phyloP scores from a whole-genome alignment of 2,797 vertebrate genomes.

The Tympanoctomys barrerae region DNA sequence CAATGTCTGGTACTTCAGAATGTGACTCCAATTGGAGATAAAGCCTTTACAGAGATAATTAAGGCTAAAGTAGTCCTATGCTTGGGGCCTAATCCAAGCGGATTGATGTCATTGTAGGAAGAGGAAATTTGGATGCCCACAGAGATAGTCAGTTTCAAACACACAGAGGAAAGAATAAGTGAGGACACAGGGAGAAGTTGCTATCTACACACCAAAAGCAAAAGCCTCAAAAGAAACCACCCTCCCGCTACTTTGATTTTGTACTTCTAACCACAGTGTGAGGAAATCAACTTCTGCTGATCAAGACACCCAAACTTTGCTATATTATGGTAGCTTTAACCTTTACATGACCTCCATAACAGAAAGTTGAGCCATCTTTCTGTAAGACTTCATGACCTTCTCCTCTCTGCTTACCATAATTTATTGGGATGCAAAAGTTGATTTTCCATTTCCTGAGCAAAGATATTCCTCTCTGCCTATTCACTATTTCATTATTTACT shows the following conservation, averaged over 20 bases:
- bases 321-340: background rate
- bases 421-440: background rate
- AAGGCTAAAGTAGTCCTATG: background rate
- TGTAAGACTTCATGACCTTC: background rate
- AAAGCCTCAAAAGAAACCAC: background rate
- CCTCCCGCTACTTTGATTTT: background rate
- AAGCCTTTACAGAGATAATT: background rate
- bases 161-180: background rate
- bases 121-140: background rate
- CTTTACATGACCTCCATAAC: background rate
- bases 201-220: background rate
- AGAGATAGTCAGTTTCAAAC: background rate
- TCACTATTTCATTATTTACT: background rate
- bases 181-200: background rate
- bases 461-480: background rate
- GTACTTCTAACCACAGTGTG: background rate
- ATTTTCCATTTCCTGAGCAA: slow-evolving; percentile 4
- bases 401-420: background rate
- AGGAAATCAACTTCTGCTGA: background rate
- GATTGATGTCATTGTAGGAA: background rate
- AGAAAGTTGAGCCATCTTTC: background rate
- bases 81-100: background rate
- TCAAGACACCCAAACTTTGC: background rate
- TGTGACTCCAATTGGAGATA: background rate
- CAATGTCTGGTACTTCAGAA: background rate